Conservation (phyloP, 64 coral and sea anemone species). For the Dendrophyllia cribrosa region DNA sequence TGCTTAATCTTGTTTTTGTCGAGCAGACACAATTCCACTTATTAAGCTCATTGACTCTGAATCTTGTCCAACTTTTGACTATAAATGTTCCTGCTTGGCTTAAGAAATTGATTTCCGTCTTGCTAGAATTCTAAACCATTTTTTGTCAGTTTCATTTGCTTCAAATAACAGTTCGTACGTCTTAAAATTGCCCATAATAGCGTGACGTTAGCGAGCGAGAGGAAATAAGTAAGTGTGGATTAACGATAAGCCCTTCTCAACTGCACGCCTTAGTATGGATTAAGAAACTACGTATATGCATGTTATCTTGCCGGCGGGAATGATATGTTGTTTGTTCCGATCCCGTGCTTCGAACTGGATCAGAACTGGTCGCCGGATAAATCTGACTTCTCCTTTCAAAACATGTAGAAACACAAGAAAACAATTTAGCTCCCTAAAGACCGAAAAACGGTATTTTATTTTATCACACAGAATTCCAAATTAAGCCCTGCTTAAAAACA, state of each 20-base stretch:
- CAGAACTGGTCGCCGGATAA: no score
- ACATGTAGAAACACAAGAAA: no score
- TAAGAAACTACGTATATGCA: background rate
- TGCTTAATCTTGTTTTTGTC: background rate
- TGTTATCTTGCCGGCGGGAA: background rate
- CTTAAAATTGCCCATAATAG: background rate
- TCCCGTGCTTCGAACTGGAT: background rate
- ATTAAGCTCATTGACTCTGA: background rate
- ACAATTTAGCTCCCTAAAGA: no score
- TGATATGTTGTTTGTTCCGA: background rate
- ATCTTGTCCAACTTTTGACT: background rate
- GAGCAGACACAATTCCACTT: background rate
- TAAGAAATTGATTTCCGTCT: background rate
- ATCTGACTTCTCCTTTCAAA: no score
- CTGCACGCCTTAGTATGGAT: background rate
- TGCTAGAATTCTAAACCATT: background rate
- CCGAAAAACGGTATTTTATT: no score
- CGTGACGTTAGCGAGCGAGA: background rate
- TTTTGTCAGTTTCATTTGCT: background rate
- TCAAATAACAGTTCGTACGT: background rate
- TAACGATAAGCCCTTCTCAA: conserved; percentile 5
- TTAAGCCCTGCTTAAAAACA: no score
- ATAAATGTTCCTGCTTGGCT: background rate
- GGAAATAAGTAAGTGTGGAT: conserved; percentile 6
- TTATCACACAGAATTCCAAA: no score